Base-by-base conservation (phyloP, 2,113 vertebrate species). In the Albula goreensis region DNA sequence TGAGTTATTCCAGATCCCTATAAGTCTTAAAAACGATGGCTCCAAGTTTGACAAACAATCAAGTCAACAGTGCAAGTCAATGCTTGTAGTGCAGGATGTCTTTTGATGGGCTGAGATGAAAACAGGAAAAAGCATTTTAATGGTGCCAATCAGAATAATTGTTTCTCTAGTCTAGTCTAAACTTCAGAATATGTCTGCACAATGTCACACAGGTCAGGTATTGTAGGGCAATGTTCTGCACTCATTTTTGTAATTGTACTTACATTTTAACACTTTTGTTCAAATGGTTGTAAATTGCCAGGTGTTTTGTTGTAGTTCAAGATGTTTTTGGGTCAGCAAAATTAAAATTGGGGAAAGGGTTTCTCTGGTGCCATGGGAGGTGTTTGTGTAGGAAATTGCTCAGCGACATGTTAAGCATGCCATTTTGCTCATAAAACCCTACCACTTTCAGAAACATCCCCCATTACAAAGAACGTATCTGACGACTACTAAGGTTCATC, bases 381-480 rank as follows among this genome's bases (percentile, higher is more conserved):
- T 74, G 83, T 81, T 87, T 78, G 48, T 63, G 82, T 80, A 56
- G 66, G 80, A 83, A 25, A 63, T 56, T 82, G 81, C 84, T n/a
- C 78, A 70, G 57, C 52, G 19, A 77, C 56, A 63, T 31, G 41
- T 19, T 22, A 12, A 57, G 78, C 49, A 66, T 70, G 56, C 56
- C 10, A 48, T 60, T 63, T 57, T 57, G n/a, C 13, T 31, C 22
- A 31, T 74, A 10, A 70, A 70, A 17, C 63, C 63, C 3, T n/a
- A 10, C 31, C 31, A 41, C 31, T 41, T 41, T 41, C 31, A 31
- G 22, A 22, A 41, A 10, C 53, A 15, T 51, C 81, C 53, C 6
- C 17, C 52, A 12, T 57, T 48, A 15, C n/a, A 53, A 53, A 49
- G 31, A 11, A 4, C 48, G 49, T 11, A 41, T 25, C 50, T 82